phyloP scores from a whole-genome alignment of 2,888 invertebrate species.

The Tachystola acroxantha region DNA sequence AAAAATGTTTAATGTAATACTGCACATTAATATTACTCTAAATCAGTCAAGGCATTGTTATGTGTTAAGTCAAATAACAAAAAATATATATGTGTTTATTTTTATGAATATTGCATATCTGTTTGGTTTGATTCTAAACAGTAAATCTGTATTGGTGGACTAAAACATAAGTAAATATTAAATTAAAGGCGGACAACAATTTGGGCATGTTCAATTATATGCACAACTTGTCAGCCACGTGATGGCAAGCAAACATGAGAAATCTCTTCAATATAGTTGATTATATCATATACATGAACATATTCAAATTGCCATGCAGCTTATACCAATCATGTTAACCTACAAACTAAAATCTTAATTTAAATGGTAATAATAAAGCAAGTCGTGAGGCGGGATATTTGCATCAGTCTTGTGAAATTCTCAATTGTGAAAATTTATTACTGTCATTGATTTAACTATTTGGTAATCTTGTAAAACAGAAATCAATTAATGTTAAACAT shows the following conservation, averaged over 20 bases:
- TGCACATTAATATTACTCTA: conserved; percentile 69
- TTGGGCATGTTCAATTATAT: conserved; percentile 46
- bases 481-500: conserved; percentile 35
- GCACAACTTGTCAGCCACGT: conserved; percentile 2
- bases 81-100: conserved; percentile 33
- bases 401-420: conserved; percentile 78
- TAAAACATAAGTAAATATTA: conserved; percentile 31
- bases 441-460: conserved; percentile 66
- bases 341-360: conserved; percentile 66
- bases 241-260: neutral
- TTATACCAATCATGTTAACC: conserved; percentile 54
- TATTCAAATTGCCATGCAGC: conserved; percentile 48
- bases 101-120: conserved; percentile 34
- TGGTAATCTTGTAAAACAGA: conserved; percentile 68
- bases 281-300: conserved; percentile 24
- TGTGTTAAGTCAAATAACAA: conserved; percentile 40
- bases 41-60: conserved; percentile 70
- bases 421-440: conserved; percentile 72
- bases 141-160: conserved; percentile 39
- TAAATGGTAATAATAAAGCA: conserved; percentile 78
- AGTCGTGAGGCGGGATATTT: conserved; percentile 79
- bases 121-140: conserved; percentile 28
- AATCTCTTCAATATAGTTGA: conserved; percentile 4
- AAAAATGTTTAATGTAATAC: conserved; percentile 67
- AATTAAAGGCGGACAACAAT: conserved; percentile 42